These are phyloP conservation scores for Dryas iulia DNA, from an alignment of 1,140 invertebrate species.

Conservation along the genomic window DNA sequence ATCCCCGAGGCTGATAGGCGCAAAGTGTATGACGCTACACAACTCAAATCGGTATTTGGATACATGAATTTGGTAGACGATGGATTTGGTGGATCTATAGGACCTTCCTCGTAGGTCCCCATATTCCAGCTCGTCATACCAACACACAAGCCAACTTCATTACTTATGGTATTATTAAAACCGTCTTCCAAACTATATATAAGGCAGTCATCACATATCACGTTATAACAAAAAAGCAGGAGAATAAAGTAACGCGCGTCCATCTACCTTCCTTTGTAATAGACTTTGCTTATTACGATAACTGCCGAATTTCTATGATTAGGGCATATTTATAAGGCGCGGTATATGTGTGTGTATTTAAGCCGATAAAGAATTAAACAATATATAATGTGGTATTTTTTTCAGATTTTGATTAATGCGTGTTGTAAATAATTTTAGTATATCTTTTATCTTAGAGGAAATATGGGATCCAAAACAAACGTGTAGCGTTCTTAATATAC, in stretches of 20 bases:
- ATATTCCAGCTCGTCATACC: conserved; percentile 36
- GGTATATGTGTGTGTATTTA: conserved; percentile 14
- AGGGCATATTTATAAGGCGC: conserved; percentile 30
- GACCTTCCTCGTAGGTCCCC: conserved; percentile 31
- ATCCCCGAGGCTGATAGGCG: conserved; percentile 33
- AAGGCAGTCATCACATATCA: conserved; percentile 41
- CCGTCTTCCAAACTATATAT: conserved; percentile 47
- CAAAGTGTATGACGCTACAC: conserved; percentile 38
- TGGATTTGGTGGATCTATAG: conserved; percentile 34
- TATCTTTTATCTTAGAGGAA: not conserved
- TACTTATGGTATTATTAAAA: conserved; percentile 34
- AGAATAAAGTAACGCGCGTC: conserved; percentile 4
- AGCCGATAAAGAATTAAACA: conserved; percentile 23
- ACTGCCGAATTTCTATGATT: conserved; percentile 44
- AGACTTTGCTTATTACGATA: conserved; percentile 40
- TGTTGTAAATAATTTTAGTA: not conserved
- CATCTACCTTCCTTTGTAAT: conserved; percentile 31
- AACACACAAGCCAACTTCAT: conserved; percentile 33
- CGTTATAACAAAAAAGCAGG: conserved; percentile 27
- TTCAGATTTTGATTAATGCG: not conserved
- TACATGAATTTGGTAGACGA: conserved; percentile 35
- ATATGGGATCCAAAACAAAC: not conserved
- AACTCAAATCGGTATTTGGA: conserved; percentile 36
- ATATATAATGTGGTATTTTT: not conserved
- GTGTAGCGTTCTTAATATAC: too few relatives aligned